A percentile compares a stretch with the other conserved stretches of the same genome.
These are phyloP conservation scores for Diorhabda carinulata DNA, from an alignment of 1,140 invertebrate genomes.

Conservation along the genomic window DNA sequence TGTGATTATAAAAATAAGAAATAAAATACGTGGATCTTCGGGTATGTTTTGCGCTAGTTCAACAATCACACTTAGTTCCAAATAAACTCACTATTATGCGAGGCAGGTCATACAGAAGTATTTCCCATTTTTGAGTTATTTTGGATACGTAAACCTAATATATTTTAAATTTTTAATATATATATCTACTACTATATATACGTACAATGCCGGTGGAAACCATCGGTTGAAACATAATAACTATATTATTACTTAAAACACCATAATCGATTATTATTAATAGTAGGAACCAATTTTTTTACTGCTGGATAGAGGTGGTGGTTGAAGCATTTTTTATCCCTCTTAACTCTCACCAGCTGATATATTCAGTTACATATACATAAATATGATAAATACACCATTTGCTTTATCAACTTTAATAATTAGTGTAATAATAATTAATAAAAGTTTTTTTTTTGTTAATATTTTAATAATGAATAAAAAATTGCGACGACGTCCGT, in stretches of 20 bases:
- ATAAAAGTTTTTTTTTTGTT: conserved; percentile 44
- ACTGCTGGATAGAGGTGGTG: conserved; percentile 49
- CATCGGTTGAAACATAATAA: conserved; percentile 50
- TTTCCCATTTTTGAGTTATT: conserved; percentile 66
- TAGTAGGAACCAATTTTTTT: conserved; percentile 52
- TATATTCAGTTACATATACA: conserved; percentile 47
- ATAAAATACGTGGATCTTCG: neutral
- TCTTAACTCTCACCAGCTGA: conserved; percentile 40
- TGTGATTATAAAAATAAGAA: too few species aligned
- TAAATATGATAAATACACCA: conserved; percentile 48
- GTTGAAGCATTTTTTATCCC: conserved; percentile 22
- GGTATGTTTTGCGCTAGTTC: conserved; percentile 46
- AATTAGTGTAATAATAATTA: conserved; percentile 44
- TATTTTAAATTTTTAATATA: conserved; percentile 51
- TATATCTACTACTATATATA: conserved; percentile 49
- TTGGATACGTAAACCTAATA: conserved; percentile 61
- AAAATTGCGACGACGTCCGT: conserved; percentile 43
- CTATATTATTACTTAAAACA: conserved; percentile 49
- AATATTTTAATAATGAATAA: conserved; percentile 49
- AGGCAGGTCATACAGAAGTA: conserved; percentile 61
- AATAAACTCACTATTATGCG: conserved; percentile 67
- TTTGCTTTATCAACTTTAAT: conserved; percentile 46
- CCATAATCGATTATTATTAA: conserved; percentile 49
- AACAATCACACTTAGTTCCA: conserved; percentile 68
- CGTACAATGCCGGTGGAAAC: conserved; percentile 48